Evolutionary conservation across 2,113 vertebrate genomes (phyloP), one percentile per base, ranked within the genome.

Genomic region (Ellobius talpinus): DNA sequence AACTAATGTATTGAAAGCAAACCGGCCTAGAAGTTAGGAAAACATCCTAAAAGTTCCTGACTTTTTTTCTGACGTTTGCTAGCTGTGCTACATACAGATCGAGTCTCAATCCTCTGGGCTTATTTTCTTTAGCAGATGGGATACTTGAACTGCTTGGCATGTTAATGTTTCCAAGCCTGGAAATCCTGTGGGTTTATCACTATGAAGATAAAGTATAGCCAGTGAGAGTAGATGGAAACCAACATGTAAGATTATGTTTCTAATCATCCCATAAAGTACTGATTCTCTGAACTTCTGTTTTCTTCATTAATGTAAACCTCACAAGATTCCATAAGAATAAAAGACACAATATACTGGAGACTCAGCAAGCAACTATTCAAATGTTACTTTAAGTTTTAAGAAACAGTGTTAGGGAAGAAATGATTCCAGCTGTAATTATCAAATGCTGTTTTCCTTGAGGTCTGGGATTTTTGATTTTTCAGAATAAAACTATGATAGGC

Each of bases 301-400:
- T 85, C 16, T 86, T 94, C 36, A 39, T 85, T 74, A 84, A 68
- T 63, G 19, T 36, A 42, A 87, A 13, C 31, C 58, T 93, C 17
- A 90, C 26, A 66, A 84, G 84, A 81, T 88, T 93, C 58, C 79
- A 14, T 68, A 90, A 92, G 31, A 11, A 42, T 63, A 84, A 91
- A 89, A 26, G 29, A 19, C 36, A 76, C 52, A 77, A 12, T 84
- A 39, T 31, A 47, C 17, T 19, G 9, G 45, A 90, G 87, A 89
- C 4, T 94, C 66, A 74, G 36, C 36, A 90, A 91, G 89, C 29
- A 93, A 45, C n/a, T 87, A 39, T 78, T 87, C 26, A 74, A 77
- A 63, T 84, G 39, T 88, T 92, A 78, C 77, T 95, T 96, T 85
- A 85, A 82, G 84, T 95, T 93, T 94, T 39, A 87, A 87, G 45